Conservation (phyloP, 2,888 invertebrate species). For the Lithophane socia region DNA sequence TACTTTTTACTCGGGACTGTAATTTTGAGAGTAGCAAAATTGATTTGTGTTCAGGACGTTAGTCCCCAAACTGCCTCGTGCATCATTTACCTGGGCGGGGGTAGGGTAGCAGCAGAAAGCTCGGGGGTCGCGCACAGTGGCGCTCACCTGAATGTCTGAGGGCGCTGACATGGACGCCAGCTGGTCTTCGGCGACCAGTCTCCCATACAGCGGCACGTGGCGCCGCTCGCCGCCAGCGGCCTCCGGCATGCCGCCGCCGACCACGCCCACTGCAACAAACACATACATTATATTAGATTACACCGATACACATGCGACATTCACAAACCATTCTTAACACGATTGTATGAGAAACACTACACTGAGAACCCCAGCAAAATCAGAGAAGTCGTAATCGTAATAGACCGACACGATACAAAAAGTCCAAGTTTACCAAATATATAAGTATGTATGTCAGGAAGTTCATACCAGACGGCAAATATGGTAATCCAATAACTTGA, state of each 20-base stretch:
- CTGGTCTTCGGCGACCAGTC: constrained; percentile 97
- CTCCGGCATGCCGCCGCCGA: constrained; percentile 87
- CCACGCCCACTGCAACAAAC: constrained; percentile 87
- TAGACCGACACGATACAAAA: not conserved
- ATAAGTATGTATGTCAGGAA: not conserved
- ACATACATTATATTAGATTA: constrained; percentile 21
- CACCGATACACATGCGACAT: not conserved
- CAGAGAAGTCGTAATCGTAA: not conserved
- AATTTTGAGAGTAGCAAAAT: constrained; percentile 46
- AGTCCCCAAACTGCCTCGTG: constrained; percentile 87
- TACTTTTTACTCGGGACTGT: constrained; percentile 22
- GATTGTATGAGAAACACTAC: not conserved
- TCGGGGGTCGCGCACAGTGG: constrained; percentile 89
- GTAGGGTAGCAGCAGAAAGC: constrained; percentile 89
- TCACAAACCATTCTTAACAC: not conserved
- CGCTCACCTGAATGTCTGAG: constrained; percentile 92
- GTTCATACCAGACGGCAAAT: constrained; percentile 29
- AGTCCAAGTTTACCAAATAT: constrained; percentile 3
- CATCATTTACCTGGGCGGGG: constrained; percentile 88
- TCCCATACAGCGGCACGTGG: constrained; percentile 96
- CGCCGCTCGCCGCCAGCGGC: constrained; percentile 90
- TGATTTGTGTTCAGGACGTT: constrained; percentile 57
- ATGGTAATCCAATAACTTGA: constrained; percentile 37
- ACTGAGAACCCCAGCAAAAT: not conserved
- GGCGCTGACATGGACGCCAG: constrained; percentile 92